Conservation (phyloP, 2,888 invertebrate genomes). For the Buathra laborator region DNA sequence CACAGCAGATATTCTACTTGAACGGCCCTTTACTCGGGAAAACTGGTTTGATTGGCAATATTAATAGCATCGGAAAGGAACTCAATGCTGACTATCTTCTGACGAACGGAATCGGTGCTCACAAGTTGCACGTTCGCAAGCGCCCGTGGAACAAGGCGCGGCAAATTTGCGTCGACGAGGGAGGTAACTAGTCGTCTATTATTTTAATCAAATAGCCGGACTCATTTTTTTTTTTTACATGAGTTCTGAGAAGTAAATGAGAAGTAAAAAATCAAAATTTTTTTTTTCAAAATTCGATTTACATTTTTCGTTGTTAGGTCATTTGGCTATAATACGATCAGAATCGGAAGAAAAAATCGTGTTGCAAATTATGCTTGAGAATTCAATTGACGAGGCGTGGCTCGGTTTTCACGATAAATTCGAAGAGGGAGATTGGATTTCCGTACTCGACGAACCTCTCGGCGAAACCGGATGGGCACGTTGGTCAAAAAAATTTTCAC, state of each 20-base stretch:
- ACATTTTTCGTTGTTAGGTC: not conserved
- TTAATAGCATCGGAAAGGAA: not conserved
- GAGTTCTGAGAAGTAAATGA: not conserved
- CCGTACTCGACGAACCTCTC: conserved; percentile 65
- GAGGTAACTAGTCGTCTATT: conserved; percentile 58
- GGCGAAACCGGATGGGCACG: conserved; percentile 62
- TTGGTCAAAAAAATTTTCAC: conserved; percentile 54
- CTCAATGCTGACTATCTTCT: conserved; percentile 21
- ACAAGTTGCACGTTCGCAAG: conserved; percentile 63
- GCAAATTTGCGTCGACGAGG: conserved; percentile 63
- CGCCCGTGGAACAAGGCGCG: conserved; percentile 67
- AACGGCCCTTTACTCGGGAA: conserved; percentile 8
- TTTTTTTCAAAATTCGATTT: too few relatives aligned
- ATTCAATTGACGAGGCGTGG: conserved; percentile 58
- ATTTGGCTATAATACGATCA: conserved; percentile 63
- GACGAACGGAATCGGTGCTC: conserved; percentile 55
- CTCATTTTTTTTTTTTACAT: not conserved
- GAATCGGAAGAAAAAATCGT: conserved; percentile 65
- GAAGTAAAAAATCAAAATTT: too few relatives aligned
- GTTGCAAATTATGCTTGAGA: conserved; percentile 54
- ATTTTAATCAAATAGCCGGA: not conserved
- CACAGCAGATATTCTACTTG: conserved; percentile 43
- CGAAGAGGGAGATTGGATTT: conserved; percentile 69
- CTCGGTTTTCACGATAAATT: conserved; percentile 70
- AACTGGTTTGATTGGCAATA: not conserved